Evolutionary conservation across 2,113 vertebrate genomes (phyloP).

Genomic region (Cottus gobio): DNA sequence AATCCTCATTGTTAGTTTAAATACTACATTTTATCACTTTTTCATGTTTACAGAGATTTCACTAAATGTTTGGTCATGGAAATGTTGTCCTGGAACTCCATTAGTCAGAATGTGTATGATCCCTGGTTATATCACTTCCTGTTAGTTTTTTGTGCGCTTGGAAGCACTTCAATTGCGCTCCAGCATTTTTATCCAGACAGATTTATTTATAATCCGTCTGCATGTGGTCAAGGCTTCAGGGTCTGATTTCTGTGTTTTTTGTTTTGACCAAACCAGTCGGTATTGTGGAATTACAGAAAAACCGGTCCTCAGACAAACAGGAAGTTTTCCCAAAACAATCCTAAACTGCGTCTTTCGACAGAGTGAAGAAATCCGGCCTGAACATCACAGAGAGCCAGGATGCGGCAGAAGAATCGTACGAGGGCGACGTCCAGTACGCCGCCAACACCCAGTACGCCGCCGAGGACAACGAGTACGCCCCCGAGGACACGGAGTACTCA

Average conservation of each 20-base stretch:
- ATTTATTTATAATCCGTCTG: neutral
- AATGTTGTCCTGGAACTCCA: no score
- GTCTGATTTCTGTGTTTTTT: neutral
- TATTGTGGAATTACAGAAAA: neutral
- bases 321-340: neutral
- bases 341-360: neutral
- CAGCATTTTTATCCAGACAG: neutral
- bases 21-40: no score
- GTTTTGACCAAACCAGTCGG: neutral
- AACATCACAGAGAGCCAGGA: conserved; percentile 55
- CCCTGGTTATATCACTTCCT: neutral
- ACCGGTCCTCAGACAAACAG: neutral
- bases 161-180: neutral
- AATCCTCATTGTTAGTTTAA: no score
- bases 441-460: neutral
- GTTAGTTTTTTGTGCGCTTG: neutral
- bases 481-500: conserved; percentile 56
- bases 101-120: no score
- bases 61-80: no score
- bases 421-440: neutral
- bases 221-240: neutral
- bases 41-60: no score
- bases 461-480: conserved; percentile 44
- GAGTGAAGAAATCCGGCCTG: conserved; percentile 72
- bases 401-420: conserved; percentile 13